Conservation (phyloP, 2,797 vertebrate genomes). For the Onychomys leucogaster region DNA sequence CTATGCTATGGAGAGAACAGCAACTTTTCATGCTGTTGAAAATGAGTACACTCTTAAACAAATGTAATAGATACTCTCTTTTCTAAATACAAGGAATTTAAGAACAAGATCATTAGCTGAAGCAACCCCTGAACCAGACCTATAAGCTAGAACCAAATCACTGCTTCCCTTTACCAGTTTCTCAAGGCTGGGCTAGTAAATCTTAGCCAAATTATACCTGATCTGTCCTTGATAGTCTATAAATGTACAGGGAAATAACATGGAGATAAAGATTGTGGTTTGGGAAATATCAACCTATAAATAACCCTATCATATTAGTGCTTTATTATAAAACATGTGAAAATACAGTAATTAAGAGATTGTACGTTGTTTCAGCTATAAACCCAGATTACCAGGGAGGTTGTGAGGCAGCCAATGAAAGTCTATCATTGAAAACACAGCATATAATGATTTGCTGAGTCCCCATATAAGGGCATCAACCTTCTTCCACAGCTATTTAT, state of each 20-base stretch:
- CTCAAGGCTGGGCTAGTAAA: neutral
- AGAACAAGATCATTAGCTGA: slow-evolving; percentile 29
- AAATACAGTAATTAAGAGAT: slow-evolving; percentile 68
- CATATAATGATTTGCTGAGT: slow-evolving; percentile 59
- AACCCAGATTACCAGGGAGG: neutral
- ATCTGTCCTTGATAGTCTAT: slow-evolving; percentile 33
- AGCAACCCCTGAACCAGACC: neutral
- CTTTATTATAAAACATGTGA: neutral
- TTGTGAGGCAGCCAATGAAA: slow-evolving; percentile 58
- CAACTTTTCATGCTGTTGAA: slow-evolving; percentile 59
- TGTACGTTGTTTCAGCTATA: slow-evolving; percentile 48
- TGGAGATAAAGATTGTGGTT: slow-evolving; percentile 42
- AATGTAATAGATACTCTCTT: slow-evolving; percentile 30
- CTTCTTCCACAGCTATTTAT: slow-evolving; percentile 44
- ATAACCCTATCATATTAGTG: slow-evolving; percentile 23
- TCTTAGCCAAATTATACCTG: slow-evolving; percentile 23
- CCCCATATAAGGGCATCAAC: slow-evolving; percentile 10
- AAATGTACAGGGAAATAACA: slow-evolving; percentile 47
- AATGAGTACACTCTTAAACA: slow-evolving; percentile 37
- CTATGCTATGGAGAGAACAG: slow-evolving; percentile 34
- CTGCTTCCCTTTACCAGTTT: neutral
- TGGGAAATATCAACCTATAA: slow-evolving; percentile 60
- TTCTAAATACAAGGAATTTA: slow-evolving; percentile 40
- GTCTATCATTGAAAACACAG: slow-evolving; percentile 25
- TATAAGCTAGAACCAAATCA: neutral